Percentiles rank a stretch among this genome's conserved stretches.
Evolutionary conservation across 2,888 invertebrate species (phyloP).

Genomic region (Leptura quadrifasciata): DNA sequence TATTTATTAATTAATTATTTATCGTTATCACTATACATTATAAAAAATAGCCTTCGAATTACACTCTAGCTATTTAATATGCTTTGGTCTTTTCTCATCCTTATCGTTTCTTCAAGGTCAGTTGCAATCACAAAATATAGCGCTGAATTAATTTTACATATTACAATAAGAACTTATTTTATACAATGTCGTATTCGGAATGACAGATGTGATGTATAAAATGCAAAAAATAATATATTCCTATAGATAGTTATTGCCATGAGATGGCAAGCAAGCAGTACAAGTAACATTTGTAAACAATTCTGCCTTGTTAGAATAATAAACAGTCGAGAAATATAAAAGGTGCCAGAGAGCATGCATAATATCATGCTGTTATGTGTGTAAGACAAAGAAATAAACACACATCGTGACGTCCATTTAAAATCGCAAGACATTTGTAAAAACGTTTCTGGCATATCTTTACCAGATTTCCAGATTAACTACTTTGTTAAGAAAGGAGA

Average conservation of each 20-base stretch:
- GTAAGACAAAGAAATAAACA: conserved; percentile 59
- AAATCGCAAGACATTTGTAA: conserved; percentile 57
- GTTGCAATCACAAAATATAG: too few species aligned
- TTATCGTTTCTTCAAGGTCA: too few species aligned
- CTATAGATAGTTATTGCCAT: background rate
- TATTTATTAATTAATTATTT: too few species aligned
- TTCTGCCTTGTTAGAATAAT: conserved; percentile 13
- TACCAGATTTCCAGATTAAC: conserved; percentile 18
- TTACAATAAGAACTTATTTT: too few species aligned
- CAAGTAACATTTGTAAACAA: background rate
- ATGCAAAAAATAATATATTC: background rate
- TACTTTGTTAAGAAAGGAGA: background rate
- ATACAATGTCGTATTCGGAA: too few species aligned
- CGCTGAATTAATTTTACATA: too few species aligned
- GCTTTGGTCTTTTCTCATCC: too few species aligned
- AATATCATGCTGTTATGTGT: conserved; percentile 23
- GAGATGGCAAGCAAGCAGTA: background rate
- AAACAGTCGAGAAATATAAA: conserved; percentile 18
- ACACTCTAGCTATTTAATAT: too few species aligned
- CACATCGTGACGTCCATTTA: conserved; percentile 59
- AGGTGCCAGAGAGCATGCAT: conserved; percentile 30
- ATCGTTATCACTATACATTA: too few species aligned
- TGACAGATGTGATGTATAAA: background rate
- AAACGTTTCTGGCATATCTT: conserved; percentile 53
- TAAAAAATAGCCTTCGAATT: too few species aligned